Conservation (phyloP, 2,113 vertebrate species). For the Nycticryphes semicollaris region DNA sequence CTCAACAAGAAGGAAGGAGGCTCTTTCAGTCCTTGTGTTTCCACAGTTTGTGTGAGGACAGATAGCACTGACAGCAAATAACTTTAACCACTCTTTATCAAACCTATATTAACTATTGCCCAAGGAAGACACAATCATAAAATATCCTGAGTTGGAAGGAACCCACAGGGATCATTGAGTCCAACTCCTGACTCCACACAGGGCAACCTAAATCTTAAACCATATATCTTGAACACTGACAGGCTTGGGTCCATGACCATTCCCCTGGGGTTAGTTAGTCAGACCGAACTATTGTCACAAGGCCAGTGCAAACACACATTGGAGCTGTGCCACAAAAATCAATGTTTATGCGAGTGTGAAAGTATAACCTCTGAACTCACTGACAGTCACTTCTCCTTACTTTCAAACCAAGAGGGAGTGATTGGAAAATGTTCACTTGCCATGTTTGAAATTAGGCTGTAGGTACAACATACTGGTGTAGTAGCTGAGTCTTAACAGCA, state of each 20-base stretch:
- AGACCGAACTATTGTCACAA: not conserved
- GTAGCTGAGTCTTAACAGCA: not conserved
- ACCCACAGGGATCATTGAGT: not conserved
- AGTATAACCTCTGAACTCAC: not conserved
- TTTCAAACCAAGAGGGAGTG: not conserved
- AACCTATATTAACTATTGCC: not conserved
- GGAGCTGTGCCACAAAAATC: not conserved
- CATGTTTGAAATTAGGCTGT: not conserved
- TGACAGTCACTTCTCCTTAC: not conserved
- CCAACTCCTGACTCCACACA: not conserved
- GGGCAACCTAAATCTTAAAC: not conserved
- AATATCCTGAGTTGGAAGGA: not conserved
- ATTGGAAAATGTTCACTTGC: not conserved
- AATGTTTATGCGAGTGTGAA: not conserved
- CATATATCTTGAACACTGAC: not conserved
- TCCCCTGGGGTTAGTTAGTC: not conserved
- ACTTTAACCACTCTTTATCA: not conserved
- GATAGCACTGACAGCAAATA: not conserved
- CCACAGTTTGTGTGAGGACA: not conserved
- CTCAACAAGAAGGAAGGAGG: not conserved
- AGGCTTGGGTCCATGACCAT: not conserved
- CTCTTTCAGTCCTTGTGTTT: not conserved
- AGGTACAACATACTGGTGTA: not conserved
- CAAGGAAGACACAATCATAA: not conserved
- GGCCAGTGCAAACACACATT: not conserved